A percentile compares a stretch with the other conserved stretches of the same genome.
Conservation (phyloP, 1,140 invertebrate species). For the Colletes gigas region DNA sequence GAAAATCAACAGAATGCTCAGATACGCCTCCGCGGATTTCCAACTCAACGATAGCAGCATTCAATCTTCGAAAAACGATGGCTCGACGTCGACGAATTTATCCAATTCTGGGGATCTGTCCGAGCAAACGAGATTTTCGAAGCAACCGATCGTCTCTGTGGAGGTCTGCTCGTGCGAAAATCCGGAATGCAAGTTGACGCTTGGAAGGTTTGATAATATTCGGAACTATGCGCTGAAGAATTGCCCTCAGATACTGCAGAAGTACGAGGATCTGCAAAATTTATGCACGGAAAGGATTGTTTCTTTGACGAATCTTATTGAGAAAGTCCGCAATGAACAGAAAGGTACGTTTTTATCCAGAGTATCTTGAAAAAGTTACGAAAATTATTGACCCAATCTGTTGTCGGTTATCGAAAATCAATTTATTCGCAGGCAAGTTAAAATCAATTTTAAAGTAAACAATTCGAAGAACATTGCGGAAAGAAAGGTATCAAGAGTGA, state of each 20-base stretch:
- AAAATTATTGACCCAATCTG: too few species aligned
- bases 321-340: conserved; percentile 72
- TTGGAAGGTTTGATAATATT: conserved; percentile 59
- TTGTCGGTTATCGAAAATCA: too few species aligned
- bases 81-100: conserved; percentile 43
- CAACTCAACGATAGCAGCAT: conserved; percentile 23
- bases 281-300: conserved; percentile 74
- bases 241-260: conserved; percentile 70
- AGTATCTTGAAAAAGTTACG: too few species aligned
- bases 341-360: conserved; percentile 59
- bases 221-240: conserved; percentile 59
- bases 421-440: too few species aligned
- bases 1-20: conserved; percentile 60
- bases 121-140: background rate
- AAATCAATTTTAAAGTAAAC: too few species aligned
- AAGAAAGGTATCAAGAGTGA: too few species aligned
- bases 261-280: conserved; percentile 73
- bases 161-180: conserved; percentile 68
- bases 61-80: conserved; percentile 37
- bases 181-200: conserved; percentile 69
- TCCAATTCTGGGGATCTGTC: conserved; percentile 4
- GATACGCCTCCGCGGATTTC: conserved; percentile 26
- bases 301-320: conserved; percentile 72
- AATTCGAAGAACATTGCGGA: too few species aligned
- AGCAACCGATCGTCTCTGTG: background rate